A percentile compares a stretch with the other conserved stretches of the same genome.
These are phyloP conservation scores for Ichneumoninae sp. DNA, from an alignment of 2,888 invertebrate genomes.

Conservation along the genomic window DNA sequence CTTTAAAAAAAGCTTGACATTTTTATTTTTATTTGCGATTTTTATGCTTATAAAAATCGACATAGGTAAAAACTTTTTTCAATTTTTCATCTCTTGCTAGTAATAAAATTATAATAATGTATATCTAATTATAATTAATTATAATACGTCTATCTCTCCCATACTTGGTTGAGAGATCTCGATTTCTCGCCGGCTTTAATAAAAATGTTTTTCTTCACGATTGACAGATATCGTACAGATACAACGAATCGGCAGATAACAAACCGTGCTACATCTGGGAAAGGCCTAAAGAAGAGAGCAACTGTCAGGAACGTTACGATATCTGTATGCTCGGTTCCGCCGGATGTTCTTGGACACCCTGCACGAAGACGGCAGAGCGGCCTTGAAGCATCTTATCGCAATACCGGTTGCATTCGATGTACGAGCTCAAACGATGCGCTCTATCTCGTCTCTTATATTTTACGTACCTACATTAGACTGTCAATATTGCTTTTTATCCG, in stretches of 20 bases:
- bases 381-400: slow-evolving; percentile 70
- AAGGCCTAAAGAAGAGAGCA: slow-evolving; percentile 84
- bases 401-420: slow-evolving; percentile 17
- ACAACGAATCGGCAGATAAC: slow-evolving; percentile 77
- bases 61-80: not conserved
- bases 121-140: not conserved
- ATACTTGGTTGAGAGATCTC: not conserved
- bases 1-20: no score
- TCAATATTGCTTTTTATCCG: not conserved
- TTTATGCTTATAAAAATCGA: no score
- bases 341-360: slow-evolving; percentile 83
- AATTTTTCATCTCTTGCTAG: not conserved
- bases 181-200: not conserved
- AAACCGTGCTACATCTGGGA: slow-evolving; percentile 82
- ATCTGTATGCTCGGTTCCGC: slow-evolving; percentile 88
- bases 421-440: slow-evolving; percentile 6
- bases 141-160: not conserved
- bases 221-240: slow-evolving; percentile 80
- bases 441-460: not conserved
- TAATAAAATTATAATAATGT: not conserved
- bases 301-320: slow-evolving; percentile 88
- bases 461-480: not conserved
- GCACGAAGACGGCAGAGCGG: slow-evolving; percentile 80
- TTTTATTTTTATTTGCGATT: no score
- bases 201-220: slow-evolving; percentile 39